phyloP scores from a whole-genome alignment of 2,888 invertebrate genomes.

The Fissipunctia ypsillon region DNA sequence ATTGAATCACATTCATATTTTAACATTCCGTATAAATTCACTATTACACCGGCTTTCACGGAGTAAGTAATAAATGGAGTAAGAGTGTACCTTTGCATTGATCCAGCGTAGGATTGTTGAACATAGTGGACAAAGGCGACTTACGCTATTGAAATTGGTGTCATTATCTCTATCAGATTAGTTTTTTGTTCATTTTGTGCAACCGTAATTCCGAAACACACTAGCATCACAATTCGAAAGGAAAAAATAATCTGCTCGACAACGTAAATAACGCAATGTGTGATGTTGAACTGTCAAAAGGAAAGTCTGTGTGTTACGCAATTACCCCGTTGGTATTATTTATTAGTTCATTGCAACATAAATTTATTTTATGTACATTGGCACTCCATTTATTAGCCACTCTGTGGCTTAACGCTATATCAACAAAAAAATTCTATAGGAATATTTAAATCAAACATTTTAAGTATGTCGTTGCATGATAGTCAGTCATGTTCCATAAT shows the following conservation, averaged over 20 bases:
- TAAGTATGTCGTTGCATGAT: conserved; percentile 4
- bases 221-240: neutral
- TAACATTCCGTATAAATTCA: conserved; percentile 10
- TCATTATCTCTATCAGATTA: neutral
- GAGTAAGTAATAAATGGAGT: conserved; percentile 20
- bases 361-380: neutral
- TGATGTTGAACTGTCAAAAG: too few species aligned
- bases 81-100: neutral
- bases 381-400: conserved; percentile 15
- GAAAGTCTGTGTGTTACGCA: too few species aligned
- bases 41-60: neutral
- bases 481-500: conserved; percentile 17
- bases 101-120: neutral
- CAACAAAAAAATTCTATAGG: neutral
- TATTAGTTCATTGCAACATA: neutral
- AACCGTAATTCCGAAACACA: neutral
- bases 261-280: too few species aligned
- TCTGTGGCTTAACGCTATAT: neutral
- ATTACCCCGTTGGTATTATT: too few species aligned
- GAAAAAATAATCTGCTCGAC: too few species aligned
- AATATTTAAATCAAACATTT: conserved; percentile 6
- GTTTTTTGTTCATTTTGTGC: neutral
- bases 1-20: neutral
- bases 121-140: too few species aligned
- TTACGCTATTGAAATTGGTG: too few species aligned